These are phyloP conservation scores for Heliconius charithonia DNA, from an alignment of 2,888 invertebrate species.

Conservation along the genomic window DNA sequence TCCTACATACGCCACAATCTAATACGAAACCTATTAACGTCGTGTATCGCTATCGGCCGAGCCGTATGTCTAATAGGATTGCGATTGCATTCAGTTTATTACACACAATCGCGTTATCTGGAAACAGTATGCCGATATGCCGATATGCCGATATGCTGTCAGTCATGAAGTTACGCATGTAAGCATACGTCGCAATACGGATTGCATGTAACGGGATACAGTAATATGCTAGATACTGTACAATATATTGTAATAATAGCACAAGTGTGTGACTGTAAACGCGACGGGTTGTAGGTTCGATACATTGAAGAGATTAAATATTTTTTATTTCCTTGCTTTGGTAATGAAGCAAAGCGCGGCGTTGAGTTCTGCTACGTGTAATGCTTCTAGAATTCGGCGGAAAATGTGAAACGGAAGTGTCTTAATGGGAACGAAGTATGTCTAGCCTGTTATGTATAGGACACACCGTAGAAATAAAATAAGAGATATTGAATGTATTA, in stretches of 20 bases:
- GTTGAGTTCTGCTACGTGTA: too few relatives aligned
- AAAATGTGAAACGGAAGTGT: too few relatives aligned
- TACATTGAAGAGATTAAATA: too few relatives aligned
- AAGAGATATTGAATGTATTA: neutral
- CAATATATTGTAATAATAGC: neutral
- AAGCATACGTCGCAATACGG: slow-evolving; percentile 21
- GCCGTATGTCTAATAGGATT: slow-evolving; percentile 77
- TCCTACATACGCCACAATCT: slow-evolving; percentile 55
- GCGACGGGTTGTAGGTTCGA: too few relatives aligned
- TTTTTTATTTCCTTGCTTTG: too few relatives aligned
- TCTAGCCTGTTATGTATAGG: too few relatives aligned
- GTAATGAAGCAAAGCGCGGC: too few relatives aligned
- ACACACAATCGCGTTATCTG: slow-evolving; percentile 73
- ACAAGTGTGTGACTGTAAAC: too few relatives aligned
- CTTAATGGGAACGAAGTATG: too few relatives aligned
- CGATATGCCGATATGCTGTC: slow-evolving; percentile 51
- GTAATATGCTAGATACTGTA: neutral
- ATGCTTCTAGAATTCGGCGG: too few relatives aligned
- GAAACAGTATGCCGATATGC: slow-evolving; percentile 46
- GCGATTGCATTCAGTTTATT: slow-evolving; percentile 75
- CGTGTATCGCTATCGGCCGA: slow-evolving; percentile 63
- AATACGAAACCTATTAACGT: slow-evolving; percentile 71
- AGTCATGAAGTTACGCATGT: slow-evolving; percentile 57
- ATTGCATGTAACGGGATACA: neutral
- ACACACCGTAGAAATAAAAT: too few relatives aligned